These are phyloP conservation scores for Drosophila leonis DNA, from an alignment of 2,888 invertebrate species.

Conservation along the genomic window DNA sequence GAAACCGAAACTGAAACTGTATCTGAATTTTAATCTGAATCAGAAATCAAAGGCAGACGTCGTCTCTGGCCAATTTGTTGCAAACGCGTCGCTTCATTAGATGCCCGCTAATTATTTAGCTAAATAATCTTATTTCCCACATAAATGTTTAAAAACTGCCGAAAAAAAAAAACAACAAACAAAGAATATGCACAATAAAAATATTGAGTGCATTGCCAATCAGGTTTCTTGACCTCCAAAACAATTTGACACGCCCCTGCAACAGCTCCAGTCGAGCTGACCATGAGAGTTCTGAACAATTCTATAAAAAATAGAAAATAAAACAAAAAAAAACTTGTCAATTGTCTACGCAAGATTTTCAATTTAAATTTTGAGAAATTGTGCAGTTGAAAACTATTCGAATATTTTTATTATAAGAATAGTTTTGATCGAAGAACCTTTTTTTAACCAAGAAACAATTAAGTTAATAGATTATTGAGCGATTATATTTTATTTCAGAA, in stretches of 20 bases:
- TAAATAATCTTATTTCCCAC: constrained; percentile 35
- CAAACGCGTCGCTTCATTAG: constrained; percentile 53
- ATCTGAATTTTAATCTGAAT: not conserved
- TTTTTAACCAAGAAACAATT: too few species aligned
- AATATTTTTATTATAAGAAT: not conserved
- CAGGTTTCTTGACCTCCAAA: constrained; percentile 44
- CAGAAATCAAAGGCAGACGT: constrained; percentile 8
- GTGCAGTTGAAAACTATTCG: not conserved
- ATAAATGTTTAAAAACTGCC: constrained; percentile 22
- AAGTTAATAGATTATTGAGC: too few species aligned
- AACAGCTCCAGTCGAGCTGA: constrained; percentile 23
- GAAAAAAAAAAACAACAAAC: not conserved
- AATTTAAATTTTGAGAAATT: not conserved
- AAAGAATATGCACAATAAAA: not conserved
- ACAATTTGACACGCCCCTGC: constrained; percentile 17
- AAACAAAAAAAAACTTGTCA: constrained; percentile 2
- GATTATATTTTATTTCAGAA: too few species aligned
- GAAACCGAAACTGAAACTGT: constrained; percentile 13
- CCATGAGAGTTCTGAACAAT: constrained; percentile 25
- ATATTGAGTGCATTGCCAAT: constrained; percentile 17
- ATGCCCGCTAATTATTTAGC: constrained; percentile 57
- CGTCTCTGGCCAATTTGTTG: constrained; percentile 15
- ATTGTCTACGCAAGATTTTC: constrained; percentile 12
- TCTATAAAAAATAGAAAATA: constrained; percentile 7
- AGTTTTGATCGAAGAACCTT: not conserved